Conservation (phyloP, 2,888 invertebrate genomes). For the Diaphora mendica region DNA sequence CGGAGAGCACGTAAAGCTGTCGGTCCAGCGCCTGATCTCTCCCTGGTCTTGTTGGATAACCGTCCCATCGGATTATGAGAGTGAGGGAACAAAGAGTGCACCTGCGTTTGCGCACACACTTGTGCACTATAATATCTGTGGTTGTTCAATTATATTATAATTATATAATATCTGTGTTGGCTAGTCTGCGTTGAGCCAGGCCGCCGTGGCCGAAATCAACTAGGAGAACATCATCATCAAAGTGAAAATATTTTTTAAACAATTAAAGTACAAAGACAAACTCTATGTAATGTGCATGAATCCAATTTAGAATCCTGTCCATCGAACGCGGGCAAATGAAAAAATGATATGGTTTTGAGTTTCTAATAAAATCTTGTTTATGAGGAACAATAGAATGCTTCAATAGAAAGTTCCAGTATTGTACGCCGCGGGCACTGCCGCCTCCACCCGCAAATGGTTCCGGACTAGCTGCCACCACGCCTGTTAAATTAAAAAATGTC, state of each 20-base stretch:
- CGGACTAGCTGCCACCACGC: constrained; percentile 41
- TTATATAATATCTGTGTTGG: no score
- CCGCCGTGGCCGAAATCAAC: no score
- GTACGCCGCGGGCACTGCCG: constrained; percentile 55
- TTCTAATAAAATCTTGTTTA: constrained; percentile 73
- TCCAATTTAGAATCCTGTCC: constrained; percentile 7
- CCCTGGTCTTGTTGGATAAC: no score
- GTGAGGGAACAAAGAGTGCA: no score
- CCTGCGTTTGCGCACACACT: no score
- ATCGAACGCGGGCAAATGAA: constrained; percentile 39
- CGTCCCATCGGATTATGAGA: no score
- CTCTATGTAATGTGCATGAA: constrained; percentile 1
- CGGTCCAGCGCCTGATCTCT: no score
- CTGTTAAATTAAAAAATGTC: constrained; percentile 48
- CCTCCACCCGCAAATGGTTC: constrained; percentile 53
- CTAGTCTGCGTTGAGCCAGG: no score
- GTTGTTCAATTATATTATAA: no score
- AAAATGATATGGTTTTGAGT: constrained; percentile 54
- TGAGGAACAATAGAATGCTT: constrained; percentile 66
- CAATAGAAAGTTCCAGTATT: constrained; percentile 63
- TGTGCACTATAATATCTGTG: no score
- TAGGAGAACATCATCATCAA: no score
- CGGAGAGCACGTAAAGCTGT: no score
- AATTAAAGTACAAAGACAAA: neutral
- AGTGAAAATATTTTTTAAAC: neutral